Base-by-base conservation (phyloP, 2,797 vertebrate species). In the Sciurus carolinensis region DNA sequence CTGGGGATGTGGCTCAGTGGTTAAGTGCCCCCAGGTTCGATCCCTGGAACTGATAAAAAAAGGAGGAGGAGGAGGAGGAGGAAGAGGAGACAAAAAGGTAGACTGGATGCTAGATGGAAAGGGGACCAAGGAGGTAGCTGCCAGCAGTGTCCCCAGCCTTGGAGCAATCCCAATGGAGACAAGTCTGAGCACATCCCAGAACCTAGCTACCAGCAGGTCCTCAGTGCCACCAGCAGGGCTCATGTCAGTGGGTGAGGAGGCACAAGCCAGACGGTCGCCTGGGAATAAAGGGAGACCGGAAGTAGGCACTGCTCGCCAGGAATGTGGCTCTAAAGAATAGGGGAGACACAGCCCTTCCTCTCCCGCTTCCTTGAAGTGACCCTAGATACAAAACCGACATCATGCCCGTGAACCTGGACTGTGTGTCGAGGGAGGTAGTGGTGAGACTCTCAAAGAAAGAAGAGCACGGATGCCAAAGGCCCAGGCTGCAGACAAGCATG, bases 361-460 rank as follows among this genome's bases (percentile, higher is more conserved):
- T 69, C 8, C 0, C 14, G 20, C 39, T 54, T 2, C 0, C 0
- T 4, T 17, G 18, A 9, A 6, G 11, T 30, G 62, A 81, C 80
- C 33, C 62, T n/a, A 73, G 54, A 72, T 39, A 8, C 10, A 28
- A 0, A 0, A 17, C 64, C 80, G 9, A 28, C 62, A 76, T 50
- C 0, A 1, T 26, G 2, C 47, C 62, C 28, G 22, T 67, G n/a
- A 69, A 28, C 67, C 36, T 0, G 0, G 24, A 6, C 28, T 28
- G 1, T n/a, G 22, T 2, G 54, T 11, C 0, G 17, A 12, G 28
- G 36, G 59, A 2, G 36, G 1, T 14, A 30, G 28, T 14, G 52
- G 10, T 30, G 3, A 57, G 76, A 20, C 11, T 94, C 71, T 90
- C 72, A 33, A 14, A 86, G 76, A 82, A 69, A 67, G n/a, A 44